Percentiles rank a stretch among this genome's conserved stretches.
phyloP scores from a whole-genome alignment of 2,113 vertebrate species.

The Todiramphus saurophagus region DNA sequence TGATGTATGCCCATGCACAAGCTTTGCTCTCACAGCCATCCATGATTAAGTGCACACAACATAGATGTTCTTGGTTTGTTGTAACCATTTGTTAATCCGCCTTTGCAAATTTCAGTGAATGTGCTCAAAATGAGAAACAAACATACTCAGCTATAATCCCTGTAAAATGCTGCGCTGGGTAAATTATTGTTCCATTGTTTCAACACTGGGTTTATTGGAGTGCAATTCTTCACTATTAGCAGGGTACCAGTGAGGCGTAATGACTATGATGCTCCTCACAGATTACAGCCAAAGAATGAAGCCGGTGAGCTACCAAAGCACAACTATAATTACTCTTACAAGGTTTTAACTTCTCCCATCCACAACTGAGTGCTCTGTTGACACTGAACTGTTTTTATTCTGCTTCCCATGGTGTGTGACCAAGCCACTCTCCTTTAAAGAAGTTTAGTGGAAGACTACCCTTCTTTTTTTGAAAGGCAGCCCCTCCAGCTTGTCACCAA shows the following conservation, averaged over 20 bases:
- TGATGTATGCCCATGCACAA: slow-evolving; percentile 63
- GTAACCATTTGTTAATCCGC: slow-evolving; percentile 37
- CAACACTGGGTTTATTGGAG: slow-evolving; percentile 32
- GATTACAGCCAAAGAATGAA: slow-evolving; percentile 44
- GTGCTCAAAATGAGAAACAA: slow-evolving; percentile 63
- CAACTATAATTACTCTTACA: slow-evolving; percentile 46
- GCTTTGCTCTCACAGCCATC: slow-evolving; percentile 8
- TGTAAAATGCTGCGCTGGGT: not conserved
- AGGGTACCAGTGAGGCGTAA: slow-evolving; percentile 22
- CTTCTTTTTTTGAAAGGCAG: not conserved
- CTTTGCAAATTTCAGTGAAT: slow-evolving; percentile 48
- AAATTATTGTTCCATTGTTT: slow-evolving; percentile 54
- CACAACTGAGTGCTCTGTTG: not conserved
- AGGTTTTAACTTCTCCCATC: slow-evolving; percentile 53
- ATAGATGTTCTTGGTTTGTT: slow-evolving; percentile 26
- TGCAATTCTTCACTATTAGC: slow-evolving; percentile 13
- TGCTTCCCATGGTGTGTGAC: not conserved
- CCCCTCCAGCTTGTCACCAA: not conserved
- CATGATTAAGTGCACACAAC: not conserved
- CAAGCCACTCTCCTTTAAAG: not conserved
- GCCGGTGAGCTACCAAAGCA: slow-evolving; percentile 56
- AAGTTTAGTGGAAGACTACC: not conserved
- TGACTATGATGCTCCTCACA: slow-evolving; percentile 17
- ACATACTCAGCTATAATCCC: slow-evolving; percentile 12
- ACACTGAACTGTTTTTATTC: not conserved